These are phyloP conservation scores for Drosophila rufa DNA, from an alignment of 1,140 invertebrate species.

Conservation along the genomic window DNA sequence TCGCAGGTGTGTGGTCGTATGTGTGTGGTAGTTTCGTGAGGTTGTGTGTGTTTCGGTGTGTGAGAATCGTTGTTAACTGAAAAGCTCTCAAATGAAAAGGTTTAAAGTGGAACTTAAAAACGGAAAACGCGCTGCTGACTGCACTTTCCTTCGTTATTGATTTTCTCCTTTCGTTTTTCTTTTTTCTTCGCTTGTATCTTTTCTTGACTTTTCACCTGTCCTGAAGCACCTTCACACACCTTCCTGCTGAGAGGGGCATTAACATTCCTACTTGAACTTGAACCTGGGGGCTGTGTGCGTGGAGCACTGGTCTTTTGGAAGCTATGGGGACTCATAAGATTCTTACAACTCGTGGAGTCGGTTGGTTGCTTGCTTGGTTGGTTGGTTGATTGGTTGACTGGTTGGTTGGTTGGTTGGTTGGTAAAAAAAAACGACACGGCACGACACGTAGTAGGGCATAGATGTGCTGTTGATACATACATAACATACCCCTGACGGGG, in stretches of 20 bases:
- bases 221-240: conserved; percentile 59
- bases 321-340: conserved; percentile 14
- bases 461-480: conserved; percentile 89
- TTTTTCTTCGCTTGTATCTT: conserved; percentile 17
- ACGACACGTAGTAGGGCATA: conserved; percentile 85
- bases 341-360: conserved; percentile 22
- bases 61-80: conserved; percentile 56
- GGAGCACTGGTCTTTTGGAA: conserved; percentile 44
- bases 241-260: conserved; percentile 24
- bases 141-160: conserved; percentile 57
- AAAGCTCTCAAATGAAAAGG: conserved; percentile 74
- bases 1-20: conserved; percentile 40
- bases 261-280: conserved; percentile 51
- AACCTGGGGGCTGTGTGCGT: conserved; percentile 49
- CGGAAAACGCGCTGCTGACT: conserved; percentile 59
- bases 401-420: conserved; percentile 38
- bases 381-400: conserved; percentile 22
- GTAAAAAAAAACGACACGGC: conserved; percentile 85
- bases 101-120: conserved; percentile 55
- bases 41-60: conserved; percentile 23
- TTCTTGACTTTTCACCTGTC: conserved; percentile 11
- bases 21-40: conserved; percentile 37
- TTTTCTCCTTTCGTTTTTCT: conserved; percentile 14
- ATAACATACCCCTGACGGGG: conserved; percentile 92
- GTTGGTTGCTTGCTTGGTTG: conserved; percentile 37